Conservation (phyloP, 2,888 invertebrate genomes). For the Microctonus brassicae region DNA sequence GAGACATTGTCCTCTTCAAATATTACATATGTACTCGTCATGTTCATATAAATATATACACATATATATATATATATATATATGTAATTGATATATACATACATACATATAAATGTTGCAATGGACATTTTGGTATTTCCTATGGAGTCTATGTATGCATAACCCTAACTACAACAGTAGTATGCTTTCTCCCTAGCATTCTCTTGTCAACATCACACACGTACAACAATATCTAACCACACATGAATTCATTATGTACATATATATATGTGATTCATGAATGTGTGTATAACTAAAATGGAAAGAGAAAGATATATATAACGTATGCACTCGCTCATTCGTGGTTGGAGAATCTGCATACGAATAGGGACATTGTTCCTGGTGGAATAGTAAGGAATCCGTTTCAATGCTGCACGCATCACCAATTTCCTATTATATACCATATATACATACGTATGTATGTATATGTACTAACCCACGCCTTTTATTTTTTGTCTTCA, state of each 20-base stretch:
- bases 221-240: neutral
- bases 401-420: conserved; percentile 34
- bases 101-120: neutral
- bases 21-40: no score
- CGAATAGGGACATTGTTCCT: conserved; percentile 37
- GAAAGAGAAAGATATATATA: neutral
- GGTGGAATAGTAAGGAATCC: conserved; percentile 31
- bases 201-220: neutral
- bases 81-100: no score
- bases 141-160: neutral
- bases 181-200: neutral
- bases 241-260: neutral
- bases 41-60: no score
- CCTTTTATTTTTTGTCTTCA: conserved; percentile 11
- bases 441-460: conserved; percentile 10
- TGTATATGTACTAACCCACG: conserved; percentile 13
- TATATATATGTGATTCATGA: neutral
- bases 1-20: no score
- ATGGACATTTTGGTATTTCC: neutral
- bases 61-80: no score
- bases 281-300: neutral
- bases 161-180: neutral
- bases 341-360: conserved; percentile 35
- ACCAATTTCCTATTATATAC: conserved; percentile 29
- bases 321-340: conserved; percentile 23